phyloP scores from a whole-genome alignment of 2,797 vertebrate genomes.

The Knipowitschia caucasica region DNA sequence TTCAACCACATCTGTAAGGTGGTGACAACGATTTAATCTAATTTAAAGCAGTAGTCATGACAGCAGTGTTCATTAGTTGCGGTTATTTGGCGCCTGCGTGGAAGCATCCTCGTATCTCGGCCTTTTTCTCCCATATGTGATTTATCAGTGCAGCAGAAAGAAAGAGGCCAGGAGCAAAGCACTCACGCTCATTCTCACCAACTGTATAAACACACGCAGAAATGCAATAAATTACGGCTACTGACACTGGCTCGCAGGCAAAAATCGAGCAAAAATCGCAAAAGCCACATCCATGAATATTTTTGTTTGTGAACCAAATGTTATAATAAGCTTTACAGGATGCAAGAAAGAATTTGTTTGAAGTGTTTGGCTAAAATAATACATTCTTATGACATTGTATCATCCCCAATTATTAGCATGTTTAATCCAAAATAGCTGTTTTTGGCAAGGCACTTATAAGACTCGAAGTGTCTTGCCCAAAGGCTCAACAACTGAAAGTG shows the following conservation, averaged over 20 bases:
- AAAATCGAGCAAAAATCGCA: not conserved
- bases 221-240: conserved; percentile 2
- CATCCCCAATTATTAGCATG: too few species aligned
- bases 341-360: not conserved
- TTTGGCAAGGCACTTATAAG: too few species aligned
- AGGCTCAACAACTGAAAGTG: not conserved
- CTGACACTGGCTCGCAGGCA: not conserved
- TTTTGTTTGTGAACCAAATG: conserved; percentile 26
- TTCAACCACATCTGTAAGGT: too few species aligned
- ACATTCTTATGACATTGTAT: not conserved
- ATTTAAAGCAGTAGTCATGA: conserved; percentile 17
- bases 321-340: conserved; percentile 38
- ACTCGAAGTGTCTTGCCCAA: conserved; percentile 25
- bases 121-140: conserved; percentile 12
- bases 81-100: conserved; percentile 26
- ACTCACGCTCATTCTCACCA: conserved; percentile 9
- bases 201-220: conserved; percentile 9
- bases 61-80: conserved; percentile 20
- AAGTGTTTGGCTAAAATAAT: not conserved
- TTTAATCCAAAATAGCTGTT: too few species aligned
- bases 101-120: conserved; percentile 20
- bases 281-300: conserved; percentile 5
- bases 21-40: too few species aligned
- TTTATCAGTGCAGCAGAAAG: conserved; percentile 18
- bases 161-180: conserved; percentile 28